Evolutionary conservation across 1,140 invertebrate genomes (phyloP), one percentile per base, ranked within the genome.

Genomic region (Pentalonia nigronervosa): DNA sequence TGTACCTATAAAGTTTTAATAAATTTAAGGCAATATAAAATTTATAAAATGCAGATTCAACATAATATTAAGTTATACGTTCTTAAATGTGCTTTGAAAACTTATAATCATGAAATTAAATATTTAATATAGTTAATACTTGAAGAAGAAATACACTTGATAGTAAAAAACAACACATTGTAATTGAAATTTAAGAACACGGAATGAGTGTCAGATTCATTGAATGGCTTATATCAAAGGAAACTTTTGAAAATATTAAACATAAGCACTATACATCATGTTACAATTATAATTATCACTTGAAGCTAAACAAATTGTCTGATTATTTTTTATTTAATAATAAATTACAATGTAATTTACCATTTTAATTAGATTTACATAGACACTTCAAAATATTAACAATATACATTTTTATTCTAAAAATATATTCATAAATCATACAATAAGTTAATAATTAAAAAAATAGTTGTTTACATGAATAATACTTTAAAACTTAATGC

Each of bases 161-260:
- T 56, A 90, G 21, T 53, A 90, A 90, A 67, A 90, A 90, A 67
- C 53, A 30, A 60, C 34, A 90, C 56, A 67, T 67, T 67, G 45
- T n/a, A 90, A 60, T 56, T 67, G 89, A 60, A 90, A 90, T 90
- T 90, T 67, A 67, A 90, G 89, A 67, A 60, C 36, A 60, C 23
- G 21, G 20, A 89, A 67, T 90, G 23, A 67, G 89, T 90, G 36
- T 90, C 89, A 45, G 20, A 67, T 90, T 90, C 23, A 56, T 56
- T 36, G 50, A 56, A 90, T 41, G 23, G 23, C 36, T n/a, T 45
- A 1, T 41, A 36, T 67, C 36, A 67, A 90, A 90, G 25, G 23
- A 45, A 90, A 67, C 89, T 90, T 90, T 90, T n/a, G n/a, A 45
- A 45, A 25, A 90, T 41, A 67, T 90, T 60, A 67, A 90, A 90